A percentile compares a stretch with the other conserved stretches of the same genome.
phyloP scores from a whole-genome alignment of 1,140 invertebrate genomes.

The Forficula auricularia region DNA sequence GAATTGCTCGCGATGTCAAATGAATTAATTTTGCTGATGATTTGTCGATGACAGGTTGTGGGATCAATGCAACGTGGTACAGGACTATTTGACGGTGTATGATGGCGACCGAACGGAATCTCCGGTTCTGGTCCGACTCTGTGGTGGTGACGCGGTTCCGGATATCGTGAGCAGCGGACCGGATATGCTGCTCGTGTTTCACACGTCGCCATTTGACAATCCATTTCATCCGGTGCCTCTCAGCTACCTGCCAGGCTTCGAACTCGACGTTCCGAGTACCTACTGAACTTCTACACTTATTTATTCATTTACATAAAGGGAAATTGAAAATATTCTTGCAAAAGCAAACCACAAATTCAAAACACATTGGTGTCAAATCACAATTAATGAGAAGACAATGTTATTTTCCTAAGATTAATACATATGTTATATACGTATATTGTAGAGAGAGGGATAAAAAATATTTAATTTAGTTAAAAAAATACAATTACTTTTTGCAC shows the following conservation, averaged over 20 bases:
- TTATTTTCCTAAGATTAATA: no score
- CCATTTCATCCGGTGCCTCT: slow-evolving; percentile 60
- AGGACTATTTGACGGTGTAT: slow-evolving; percentile 65
- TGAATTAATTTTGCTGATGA: no score
- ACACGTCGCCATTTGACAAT: slow-evolving; percentile 64
- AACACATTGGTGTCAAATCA: no score
- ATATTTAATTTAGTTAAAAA: no score
- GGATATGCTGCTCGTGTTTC: slow-evolving; percentile 62
- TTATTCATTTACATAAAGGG: slow-evolving; percentile 4
- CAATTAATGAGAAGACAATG: no score
- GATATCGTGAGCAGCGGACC: slow-evolving; percentile 61
- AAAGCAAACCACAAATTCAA: no score
- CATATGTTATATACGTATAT: no score
- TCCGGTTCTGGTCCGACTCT: slow-evolving; percentile 55
- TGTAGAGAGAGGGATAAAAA: no score
- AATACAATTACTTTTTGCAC: no score
- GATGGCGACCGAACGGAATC: slow-evolving; percentile 55
- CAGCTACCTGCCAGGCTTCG: slow-evolving; percentile 60
- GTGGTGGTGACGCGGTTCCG: slow-evolving; percentile 64
- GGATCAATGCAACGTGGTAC: slow-evolving; percentile 62
- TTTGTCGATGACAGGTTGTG: no score
- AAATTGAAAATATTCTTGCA: no score
- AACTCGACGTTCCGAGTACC: slow-evolving; percentile 64
- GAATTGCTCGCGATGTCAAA: no score
- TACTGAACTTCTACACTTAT: slow-evolving; percentile 17